Conservation (phyloP, 2,113 vertebrate genomes). For the Garra rufa region DNA sequence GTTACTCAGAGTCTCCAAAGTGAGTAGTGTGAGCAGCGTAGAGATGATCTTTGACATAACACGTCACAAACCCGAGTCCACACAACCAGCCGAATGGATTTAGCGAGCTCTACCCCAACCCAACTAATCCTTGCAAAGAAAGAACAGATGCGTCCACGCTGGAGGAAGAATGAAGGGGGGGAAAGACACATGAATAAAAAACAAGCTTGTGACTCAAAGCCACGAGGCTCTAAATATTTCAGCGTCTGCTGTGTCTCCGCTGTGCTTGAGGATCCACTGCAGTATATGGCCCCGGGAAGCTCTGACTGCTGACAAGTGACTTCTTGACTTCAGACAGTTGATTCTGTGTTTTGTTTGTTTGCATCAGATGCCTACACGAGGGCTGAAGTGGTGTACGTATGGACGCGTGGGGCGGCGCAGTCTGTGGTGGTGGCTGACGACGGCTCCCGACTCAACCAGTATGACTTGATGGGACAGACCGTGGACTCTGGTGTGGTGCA, state of each 20-base stretch:
- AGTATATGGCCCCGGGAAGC: not conserved
- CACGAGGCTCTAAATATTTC: conserved; percentile 78
- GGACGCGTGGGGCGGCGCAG: conserved; percentile 91
- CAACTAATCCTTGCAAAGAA: conserved; percentile 59
- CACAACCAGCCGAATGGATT: not conserved
- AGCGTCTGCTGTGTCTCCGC: conserved; percentile 55
- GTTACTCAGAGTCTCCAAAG: not conserved
- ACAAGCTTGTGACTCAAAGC: conserved; percentile 60
- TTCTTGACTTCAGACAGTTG: not conserved
- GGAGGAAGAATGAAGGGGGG: conserved; percentile 20
- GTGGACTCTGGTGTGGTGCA: conserved; percentile 97
- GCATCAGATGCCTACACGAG: conserved; percentile 92
- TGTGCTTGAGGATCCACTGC: conserved; percentile 13
- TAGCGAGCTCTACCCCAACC: conserved; percentile 24
- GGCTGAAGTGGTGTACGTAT: conserved; percentile 95
- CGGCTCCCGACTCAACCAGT: conserved; percentile 95
- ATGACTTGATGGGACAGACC: conserved; percentile 94
- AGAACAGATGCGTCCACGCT: conserved; percentile 24
- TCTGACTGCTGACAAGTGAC: not conserved
- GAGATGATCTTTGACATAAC: not conserved
- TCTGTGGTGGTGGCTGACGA: conserved; percentile 98
- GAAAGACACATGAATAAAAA: conserved; percentile 62
- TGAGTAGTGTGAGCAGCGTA: not conserved
- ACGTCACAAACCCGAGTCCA: not conserved
- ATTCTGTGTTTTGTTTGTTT: conserved; percentile 29